phyloP scores from a whole-genome alignment of 2,797 vertebrate species.

The Sitta carolinensis region DNA sequence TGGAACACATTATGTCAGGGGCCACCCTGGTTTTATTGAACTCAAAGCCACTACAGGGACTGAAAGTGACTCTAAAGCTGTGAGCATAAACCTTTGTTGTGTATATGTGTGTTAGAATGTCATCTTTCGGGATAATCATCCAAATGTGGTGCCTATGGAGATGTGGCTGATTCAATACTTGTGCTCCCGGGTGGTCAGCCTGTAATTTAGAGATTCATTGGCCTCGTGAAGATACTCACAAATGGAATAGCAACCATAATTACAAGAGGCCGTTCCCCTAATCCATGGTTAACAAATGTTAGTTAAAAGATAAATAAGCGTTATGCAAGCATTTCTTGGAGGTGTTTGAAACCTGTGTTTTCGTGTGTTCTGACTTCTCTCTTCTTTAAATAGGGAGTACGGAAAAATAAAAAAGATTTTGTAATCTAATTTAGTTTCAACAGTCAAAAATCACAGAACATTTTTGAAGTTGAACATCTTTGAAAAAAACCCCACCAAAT shows the following conservation, averaged over 20 bases:
- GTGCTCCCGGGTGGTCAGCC: constrained; percentile 78
- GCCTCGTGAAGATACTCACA: constrained; percentile 76
- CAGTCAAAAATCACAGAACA: constrained; percentile 37
- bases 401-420: constrained; percentile 16
- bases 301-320: constrained; percentile 76
- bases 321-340: constrained; percentile 68
- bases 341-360: constrained; percentile 41
- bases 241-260: constrained; percentile 76
- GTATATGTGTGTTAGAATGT: constrained; percentile 43
- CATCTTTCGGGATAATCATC: constrained; percentile 71
- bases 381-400: not conserved
- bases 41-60: constrained; percentile 66
- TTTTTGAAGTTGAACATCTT: constrained; percentile 62
- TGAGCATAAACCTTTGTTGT: constrained; percentile 62
- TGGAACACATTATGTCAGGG: constrained; percentile 57
- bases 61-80: constrained; percentile 69
- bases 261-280: constrained; percentile 75
- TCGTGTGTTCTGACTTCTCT: constrained; percentile 41
- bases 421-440: constrained; percentile 59
- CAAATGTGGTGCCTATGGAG: constrained; percentile 70
- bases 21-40: constrained; percentile 79
- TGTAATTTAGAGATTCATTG: constrained; percentile 79
- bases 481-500: not conserved
- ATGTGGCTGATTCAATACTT: constrained; percentile 70
- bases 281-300: constrained; percentile 75